These are phyloP conservation scores for Artemia franciscana DNA, from an alignment of 1,140 invertebrate species.

Conservation along the genomic window DNA sequence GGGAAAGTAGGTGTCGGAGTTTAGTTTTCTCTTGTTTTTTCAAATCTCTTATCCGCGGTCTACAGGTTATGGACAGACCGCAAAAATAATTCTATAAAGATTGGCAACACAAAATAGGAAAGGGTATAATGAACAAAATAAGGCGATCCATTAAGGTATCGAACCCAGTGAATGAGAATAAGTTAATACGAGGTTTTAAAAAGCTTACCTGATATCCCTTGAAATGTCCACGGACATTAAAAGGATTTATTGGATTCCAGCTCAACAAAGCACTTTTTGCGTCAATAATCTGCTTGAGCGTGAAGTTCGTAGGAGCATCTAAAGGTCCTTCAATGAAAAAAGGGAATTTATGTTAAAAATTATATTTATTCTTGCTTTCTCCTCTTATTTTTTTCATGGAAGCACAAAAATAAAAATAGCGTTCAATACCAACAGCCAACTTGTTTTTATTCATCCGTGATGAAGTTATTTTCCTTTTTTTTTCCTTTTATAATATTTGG, in stretches of 20 bases:
- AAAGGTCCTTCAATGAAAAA: slow-evolving; percentile 43
- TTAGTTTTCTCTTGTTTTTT: no score
- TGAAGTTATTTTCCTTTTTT: no score
- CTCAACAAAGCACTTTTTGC: slow-evolving; percentile 51
- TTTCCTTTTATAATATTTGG: no score
- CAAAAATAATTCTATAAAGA: no score
- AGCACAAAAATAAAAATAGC: neutral
- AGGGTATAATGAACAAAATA: no score
- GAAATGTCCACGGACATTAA: slow-evolving; percentile 51
- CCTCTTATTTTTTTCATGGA: neutral
- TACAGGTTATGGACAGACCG: no score
- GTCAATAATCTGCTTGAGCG: slow-evolving; percentile 39
- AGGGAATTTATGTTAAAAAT: slow-evolving; percentile 3
- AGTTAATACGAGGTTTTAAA: no score
- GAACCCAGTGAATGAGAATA: no score
- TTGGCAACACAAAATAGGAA: no score
- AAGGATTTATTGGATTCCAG: slow-evolving; percentile 34
- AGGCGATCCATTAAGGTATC: no score
- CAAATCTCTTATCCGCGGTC: no score
- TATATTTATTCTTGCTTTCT: neutral
- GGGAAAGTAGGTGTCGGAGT: no score
- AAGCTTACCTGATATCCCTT: slow-evolving; percentile 61
- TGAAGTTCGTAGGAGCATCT: slow-evolving; percentile 62
- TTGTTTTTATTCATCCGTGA: neutral
- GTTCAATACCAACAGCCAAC: neutral